phyloP scores from a whole-genome alignment of 2,113 vertebrate species.

The Thalassarche chlororhynchos region DNA sequence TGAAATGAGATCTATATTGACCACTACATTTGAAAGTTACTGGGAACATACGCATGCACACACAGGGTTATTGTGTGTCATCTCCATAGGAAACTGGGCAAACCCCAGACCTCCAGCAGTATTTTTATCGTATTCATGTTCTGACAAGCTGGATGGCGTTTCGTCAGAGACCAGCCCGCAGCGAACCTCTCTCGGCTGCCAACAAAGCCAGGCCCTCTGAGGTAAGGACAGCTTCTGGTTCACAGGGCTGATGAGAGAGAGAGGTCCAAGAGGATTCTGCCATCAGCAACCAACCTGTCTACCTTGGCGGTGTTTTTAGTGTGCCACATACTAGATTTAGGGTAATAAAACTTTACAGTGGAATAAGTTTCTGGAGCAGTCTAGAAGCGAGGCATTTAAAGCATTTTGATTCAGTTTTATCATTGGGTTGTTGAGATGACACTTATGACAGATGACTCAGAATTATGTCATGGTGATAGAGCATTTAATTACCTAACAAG shows the following conservation, averaged over 20 bases:
- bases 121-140: background rate
- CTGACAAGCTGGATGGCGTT: background rate
- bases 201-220: background rate
- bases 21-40: background rate
- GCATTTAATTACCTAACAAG: constrained; percentile 16
- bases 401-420: background rate
- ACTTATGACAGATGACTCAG: background rate
- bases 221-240: background rate
- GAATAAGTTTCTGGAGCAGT: background rate
- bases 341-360: background rate
- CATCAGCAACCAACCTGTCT: background rate
- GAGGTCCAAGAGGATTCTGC: background rate
- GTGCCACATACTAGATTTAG: background rate
- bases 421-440: background rate
- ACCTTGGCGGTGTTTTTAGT: background rate
- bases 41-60: background rate
- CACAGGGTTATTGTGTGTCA: background rate
- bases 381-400: background rate
- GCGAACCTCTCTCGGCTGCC: background rate
- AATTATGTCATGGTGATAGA: background rate
- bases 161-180: background rate
- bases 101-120: background rate
- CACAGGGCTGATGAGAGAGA: background rate
- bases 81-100: background rate
- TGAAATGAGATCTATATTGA: background rate